phyloP scores from a whole-genome alignment of 2,888 invertebrate genomes.

The Drosophila tanythrix region DNA sequence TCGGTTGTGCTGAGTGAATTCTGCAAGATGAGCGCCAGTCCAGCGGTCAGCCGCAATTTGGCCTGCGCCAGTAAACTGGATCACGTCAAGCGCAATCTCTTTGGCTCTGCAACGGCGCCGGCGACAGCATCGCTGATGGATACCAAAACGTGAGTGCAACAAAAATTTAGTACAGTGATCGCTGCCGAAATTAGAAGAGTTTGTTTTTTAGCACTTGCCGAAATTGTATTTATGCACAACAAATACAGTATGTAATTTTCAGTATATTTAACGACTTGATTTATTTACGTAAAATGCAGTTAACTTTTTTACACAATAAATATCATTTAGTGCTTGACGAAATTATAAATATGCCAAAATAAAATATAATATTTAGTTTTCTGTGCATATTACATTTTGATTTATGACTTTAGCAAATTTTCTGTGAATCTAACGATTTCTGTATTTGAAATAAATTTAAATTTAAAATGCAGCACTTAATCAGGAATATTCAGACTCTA shows the following conservation, averaged over 20 bases:
- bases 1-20: slow-evolving; percentile 80
- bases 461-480: not conserved
- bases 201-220: not conserved
- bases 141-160: slow-evolving; percentile 79
- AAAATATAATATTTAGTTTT: not conserved
- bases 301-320: not conserved
- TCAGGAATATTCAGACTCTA: not conserved
- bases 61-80: slow-evolving; percentile 79
- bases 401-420: not conserved
- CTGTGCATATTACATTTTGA: not conserved
- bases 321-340: not conserved
- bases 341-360: not conserved
- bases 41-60: slow-evolving; percentile 70
- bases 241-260: not conserved
- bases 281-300: not conserved
- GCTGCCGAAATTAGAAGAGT: not conserved
- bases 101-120: slow-evolving; percentile 73
- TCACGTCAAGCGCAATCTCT: slow-evolving; percentile 83
- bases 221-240: not conserved
- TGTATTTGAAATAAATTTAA: no score
- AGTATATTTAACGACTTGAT: not conserved
- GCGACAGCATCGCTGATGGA: slow-evolving; percentile 57
- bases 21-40: slow-evolving; percentile 79
- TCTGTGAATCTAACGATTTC: no score
- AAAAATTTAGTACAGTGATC: slow-evolving; percentile 4